Base-by-base conservation (phyloP, 2,113 vertebrate species). In the Paracanthobrama guichenoti region DNA sequence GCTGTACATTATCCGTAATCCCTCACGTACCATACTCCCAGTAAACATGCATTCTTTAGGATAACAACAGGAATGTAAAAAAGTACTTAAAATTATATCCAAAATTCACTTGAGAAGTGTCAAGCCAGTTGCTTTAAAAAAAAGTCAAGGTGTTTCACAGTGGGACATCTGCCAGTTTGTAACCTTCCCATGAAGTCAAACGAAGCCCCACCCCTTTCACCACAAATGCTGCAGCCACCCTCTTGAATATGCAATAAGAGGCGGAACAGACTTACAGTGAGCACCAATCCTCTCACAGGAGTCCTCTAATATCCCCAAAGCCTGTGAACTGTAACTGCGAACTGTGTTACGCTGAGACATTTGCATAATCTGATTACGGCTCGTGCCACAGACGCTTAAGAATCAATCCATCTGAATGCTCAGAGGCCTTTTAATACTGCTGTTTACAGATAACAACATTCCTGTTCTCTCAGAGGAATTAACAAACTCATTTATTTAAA, bases 351-450 rank as follows among this genome's bases (percentile, higher is more conserved):
- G 91, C 90, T 88, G 66, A 87, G 82, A 80, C 78, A 91, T 93
- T 81, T 90, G 89, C 90, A 93, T 96, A 97, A 97, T 96, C 96
- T 93, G 89, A 95, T 97, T 97, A 96, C 50, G 91, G 89, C 88
- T 88, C 62, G 90, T 92, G 84, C 84, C 91, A 90, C 89, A 93
- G 88, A 90, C 79, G 89, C 91, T 95, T 95, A 93, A 83, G 79
- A 87, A 79, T 84, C 83, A 62, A 88, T 83, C 86, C 88, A 35
- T 86, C 86, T 90, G 87, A 91, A 86, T 79, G 77, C 87, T 84
- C 88, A 86, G 88, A 90, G 90, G 85, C 39, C 82, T 10, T 71
- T 82, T 93, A 92, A 92, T 89, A 13, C 84, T 44, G 83, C 87
- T 91, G 91, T 91, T 94, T 91, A 93, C 88, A 35, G 64, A 79